Base-by-base conservation (phyloP, 2,888 invertebrate species). In the Achlya flavicornis region DNA sequence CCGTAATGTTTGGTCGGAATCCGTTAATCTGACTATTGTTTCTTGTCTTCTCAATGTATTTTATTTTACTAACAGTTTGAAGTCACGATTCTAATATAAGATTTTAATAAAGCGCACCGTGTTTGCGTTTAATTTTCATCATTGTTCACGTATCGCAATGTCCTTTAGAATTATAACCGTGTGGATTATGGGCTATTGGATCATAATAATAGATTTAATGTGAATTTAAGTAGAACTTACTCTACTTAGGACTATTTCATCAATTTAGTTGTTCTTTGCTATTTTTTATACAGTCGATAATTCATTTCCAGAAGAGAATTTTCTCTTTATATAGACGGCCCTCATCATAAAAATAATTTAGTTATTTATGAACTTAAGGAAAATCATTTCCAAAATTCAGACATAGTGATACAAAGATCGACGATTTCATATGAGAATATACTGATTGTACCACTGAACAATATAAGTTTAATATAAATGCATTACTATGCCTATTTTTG, bases 71-170 rank as follows among this genome's bases (percentile, higher is more conserved):
- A 19, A 43, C 26, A 19, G 26, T 8, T 26, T 26, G 74, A 68
- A 79, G 77, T 79, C 77, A 74, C 74, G 75, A 70, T 66, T 79
- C 73, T 80, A 76, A 67, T 64, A 73, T 78, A 80, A 75, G 77
- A 70, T 74, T 75, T 11, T 76, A 53, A 73, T 71, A 74, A 75
- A 64, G 68, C 71, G 72, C 81, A 75, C 77, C 68, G 72, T 72
- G 76, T 74, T 72, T 66, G 70, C 66, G 71, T 73, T 74, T 70
- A 71, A 70, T 74, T 70, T 65, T 61, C 73, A 66, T 72, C 65
- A 72, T 73, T 70, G 72, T 73, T 70, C 70, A 69, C 63, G 68
- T 66, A 63, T 67, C 71, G 69, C 64, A 26, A 41, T 64, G 63
- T 64, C 46, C 35, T 63, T 16, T 48, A 38, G 41, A 61, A 16